Evolutionary conservation across 2,113 vertebrate species (phyloP).

Genomic region (Orthonyx spaldingii): DNA sequence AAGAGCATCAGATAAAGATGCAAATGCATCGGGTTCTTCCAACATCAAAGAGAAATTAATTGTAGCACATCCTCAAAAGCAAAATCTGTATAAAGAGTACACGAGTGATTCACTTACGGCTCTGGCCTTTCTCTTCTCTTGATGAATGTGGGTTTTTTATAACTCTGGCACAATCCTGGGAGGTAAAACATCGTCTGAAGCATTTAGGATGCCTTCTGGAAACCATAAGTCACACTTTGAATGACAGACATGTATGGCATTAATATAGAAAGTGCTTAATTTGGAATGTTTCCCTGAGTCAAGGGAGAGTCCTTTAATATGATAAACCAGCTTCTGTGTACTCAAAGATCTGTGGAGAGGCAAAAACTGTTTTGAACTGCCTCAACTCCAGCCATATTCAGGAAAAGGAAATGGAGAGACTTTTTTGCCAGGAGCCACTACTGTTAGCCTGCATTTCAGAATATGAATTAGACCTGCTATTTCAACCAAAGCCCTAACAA

Average conservation of each 20-base stretch:
- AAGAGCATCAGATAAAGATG: slow-evolving; percentile 32
- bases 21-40: not conserved
- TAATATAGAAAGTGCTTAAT: not conserved
- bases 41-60: not conserved
- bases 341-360: not conserved
- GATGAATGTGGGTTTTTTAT: not conserved
- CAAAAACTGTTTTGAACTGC: not conserved
- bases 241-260: not conserved
- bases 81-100: not conserved
- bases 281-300: not conserved
- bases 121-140: not conserved
- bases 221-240: not conserved
- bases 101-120: not conserved
- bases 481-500: not conserved
- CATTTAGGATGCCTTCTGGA: not conserved
- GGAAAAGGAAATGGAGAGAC: not conserved
- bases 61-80: not conserved
- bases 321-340: not conserved
- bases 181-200: not conserved
- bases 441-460: not conserved
- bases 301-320: not conserved
- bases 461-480: not conserved
- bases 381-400: not conserved
- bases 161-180: not conserved
- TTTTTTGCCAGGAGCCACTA: not conserved